phyloP scores from a whole-genome alignment of 2,113 vertebrate genomes.

The Paramisgurnus dabryanus region DNA sequence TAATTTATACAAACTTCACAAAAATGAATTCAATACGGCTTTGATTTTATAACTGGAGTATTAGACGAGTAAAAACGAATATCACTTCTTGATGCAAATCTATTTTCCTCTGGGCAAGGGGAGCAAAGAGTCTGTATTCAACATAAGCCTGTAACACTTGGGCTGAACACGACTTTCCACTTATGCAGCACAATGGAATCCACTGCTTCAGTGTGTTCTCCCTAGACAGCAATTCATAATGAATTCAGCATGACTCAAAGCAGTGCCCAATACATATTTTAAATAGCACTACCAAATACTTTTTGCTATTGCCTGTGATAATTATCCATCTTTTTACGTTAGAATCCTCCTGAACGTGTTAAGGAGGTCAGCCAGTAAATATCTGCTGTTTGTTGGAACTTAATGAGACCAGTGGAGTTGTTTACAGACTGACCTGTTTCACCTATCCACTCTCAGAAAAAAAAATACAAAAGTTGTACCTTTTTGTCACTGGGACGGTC shows the following conservation, averaged over 20 bases:
- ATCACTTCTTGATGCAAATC: slow-evolving; percentile 62
- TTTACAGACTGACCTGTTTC: no score
- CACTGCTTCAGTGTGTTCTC: slow-evolving; percentile 56
- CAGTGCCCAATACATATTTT: slow-evolving; percentile 56
- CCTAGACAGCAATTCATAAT: slow-evolving; percentile 59
- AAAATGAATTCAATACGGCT: slow-evolving; percentile 43
- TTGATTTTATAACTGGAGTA: slow-evolving; percentile 65
- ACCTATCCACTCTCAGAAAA: no score
- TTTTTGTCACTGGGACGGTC: no score
- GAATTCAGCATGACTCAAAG: slow-evolving; percentile 56
- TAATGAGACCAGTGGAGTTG: slow-evolving; percentile 19
- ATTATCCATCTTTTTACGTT: slow-evolving; percentile 29
- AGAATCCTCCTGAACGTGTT: neutral
- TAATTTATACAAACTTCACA: neutral
- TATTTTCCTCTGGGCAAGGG: slow-evolving; percentile 54
- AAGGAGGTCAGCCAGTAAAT: slow-evolving; percentile 35
- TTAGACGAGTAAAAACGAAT: slow-evolving; percentile 70
- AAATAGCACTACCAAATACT: slow-evolving; percentile 50
- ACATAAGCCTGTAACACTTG: slow-evolving; percentile 64
- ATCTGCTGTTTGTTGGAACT: slow-evolving; percentile 17
- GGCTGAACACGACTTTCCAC: slow-evolving; percentile 65
- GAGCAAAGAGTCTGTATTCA: slow-evolving; percentile 55
- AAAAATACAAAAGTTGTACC: no score
- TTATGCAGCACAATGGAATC: slow-evolving; percentile 63
- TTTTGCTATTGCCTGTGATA: slow-evolving; percentile 35